phyloP scores from a whole-genome alignment of 2,797 vertebrate species.

The Peromyscus melanophrys region DNA sequence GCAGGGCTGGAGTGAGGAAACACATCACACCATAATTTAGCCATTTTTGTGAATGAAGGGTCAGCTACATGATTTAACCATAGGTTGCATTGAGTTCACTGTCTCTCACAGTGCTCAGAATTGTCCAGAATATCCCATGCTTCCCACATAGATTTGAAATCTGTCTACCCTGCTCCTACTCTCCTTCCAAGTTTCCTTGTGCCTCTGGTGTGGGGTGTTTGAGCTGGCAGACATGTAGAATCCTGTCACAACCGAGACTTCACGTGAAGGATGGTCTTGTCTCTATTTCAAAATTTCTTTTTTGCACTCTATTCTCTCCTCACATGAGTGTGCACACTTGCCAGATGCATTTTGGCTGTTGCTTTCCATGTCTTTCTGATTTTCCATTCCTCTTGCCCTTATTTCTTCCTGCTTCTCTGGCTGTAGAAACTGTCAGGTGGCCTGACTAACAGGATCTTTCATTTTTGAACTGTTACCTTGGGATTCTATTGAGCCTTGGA shows the following conservation, averaged over 20 bases:
- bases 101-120: background rate
- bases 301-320: background rate
- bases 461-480: conserved; percentile 47
- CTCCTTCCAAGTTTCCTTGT: background rate
- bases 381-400: conserved; percentile 4
- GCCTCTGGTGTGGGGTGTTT: background rate
- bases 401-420: conserved; percentile 40
- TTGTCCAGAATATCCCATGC: background rate
- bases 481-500: conserved; percentile 17
- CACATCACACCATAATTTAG: background rate
- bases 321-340: background rate
- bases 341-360: conserved; percentile 20
- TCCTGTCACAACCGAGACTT: conserved; percentile 46
- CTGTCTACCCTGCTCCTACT: background rate
- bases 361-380: background rate
- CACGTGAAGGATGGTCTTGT: background rate
- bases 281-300: conserved; percentile 37
- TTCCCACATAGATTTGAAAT: background rate
- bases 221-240: conserved; percentile 42
- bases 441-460: background rate
- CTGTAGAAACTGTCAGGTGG: conserved; percentile 39
- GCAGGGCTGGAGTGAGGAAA: background rate
- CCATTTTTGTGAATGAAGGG: background rate
- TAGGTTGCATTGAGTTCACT: background rate
- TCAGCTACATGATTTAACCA: background rate